Base-by-base conservation (phyloP, 1,140 invertebrate genomes). In the Daktulosphaira vitifoliae region DNA sequence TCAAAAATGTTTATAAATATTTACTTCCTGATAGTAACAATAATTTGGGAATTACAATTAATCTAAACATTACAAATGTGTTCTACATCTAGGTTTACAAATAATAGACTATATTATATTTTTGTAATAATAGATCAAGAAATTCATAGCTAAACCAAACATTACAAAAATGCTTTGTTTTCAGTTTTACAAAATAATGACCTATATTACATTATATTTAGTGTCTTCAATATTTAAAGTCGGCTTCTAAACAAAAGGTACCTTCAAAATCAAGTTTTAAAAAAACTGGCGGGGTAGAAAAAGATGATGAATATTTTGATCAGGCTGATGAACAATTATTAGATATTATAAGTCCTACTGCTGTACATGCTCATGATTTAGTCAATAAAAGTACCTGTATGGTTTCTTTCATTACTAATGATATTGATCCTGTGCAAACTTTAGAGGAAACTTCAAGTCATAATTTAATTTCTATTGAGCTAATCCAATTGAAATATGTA, bases 191-290 rank as follows among this genome's bases (percentile, higher is more conserved):
- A n/a, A n/a, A n/a, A n/a, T n/a, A n/a, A n/a, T n/a, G n/a, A n/a
- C n/a, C n/a, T n/a, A n/a, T n/a, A n/a, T 46, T 46, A 16, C 15
- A 23, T 48, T 25, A 50, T 50, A 6, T 25, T 15, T 6, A 25
- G 22, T 25, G 22, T 50, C n/a, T 50, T 26, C 22, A 50, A 25
- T 50, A 50, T 25, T 15, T 50, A 25, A 51, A 51, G 26, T 51
- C 50, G 7, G 26, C n/a, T 33, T n/a, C 26, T 18, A 51, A 33
- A 18, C 15, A 51, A 51, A 51, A 51, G 33, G n/a, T 51, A 4
- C 50, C 26, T 11, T 18, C 26, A 9, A 51, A 33, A 33, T 51
- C 26, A 0, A 8, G 33, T 11, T 51, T 18, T 13, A 51, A 51
- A 3, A 29, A 7, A 33, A 51, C 26, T 51, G 50, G n/a, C 20